These are phyloP conservation scores for Corythoichthys haematopterus DNA, from an alignment of 2,113 vertebrate species.

Conservation along the genomic window DNA sequence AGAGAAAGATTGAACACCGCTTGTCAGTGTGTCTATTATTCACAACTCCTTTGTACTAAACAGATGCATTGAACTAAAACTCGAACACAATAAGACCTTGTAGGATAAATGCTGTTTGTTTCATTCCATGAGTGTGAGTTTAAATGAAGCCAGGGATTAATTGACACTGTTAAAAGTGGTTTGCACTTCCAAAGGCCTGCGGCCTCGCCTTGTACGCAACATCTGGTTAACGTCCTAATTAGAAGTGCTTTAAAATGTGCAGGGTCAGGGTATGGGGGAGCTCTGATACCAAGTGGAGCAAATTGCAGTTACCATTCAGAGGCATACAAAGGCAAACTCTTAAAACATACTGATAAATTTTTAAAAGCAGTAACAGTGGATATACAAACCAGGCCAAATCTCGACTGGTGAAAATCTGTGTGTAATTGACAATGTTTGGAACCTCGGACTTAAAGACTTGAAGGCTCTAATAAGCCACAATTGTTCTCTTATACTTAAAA, in stretches of 20 bases:
- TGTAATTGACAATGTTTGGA: too few relatives aligned
- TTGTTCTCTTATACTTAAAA: too few relatives aligned
- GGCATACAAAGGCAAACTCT: too few relatives aligned
- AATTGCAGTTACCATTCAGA: too few relatives aligned
- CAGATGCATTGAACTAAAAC: background rate
- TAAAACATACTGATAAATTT: too few relatives aligned
- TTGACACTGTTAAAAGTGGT: slow-evolving; percentile 14
- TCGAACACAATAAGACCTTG: background rate
- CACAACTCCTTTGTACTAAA: slow-evolving; percentile 1
- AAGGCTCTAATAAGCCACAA: too few relatives aligned
- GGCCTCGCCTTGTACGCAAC: slow-evolving; percentile 61
- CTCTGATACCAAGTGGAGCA: too few relatives aligned
- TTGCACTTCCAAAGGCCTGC: slow-evolving; percentile 37
- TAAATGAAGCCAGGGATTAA: slow-evolving; percentile 25
- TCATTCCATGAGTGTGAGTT: slow-evolving; percentile 8
- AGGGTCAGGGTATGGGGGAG: slow-evolving; percentile 10
- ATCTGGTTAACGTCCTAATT: slow-evolving; percentile 71
- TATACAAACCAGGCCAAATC: too few relatives aligned
- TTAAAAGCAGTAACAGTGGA: too few relatives aligned
- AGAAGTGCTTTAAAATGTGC: slow-evolving; percentile 38
- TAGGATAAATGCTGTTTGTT: slow-evolving; percentile 5
- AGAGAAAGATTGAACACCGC: slow-evolving; percentile 13
- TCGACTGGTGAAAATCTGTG: too few relatives aligned
- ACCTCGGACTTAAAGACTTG: too few relatives aligned
- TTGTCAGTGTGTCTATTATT: slow-evolving; percentile 27